Base-by-base conservation (phyloP, 2,797 vertebrate species). In the Syngnathus rostellatus region DNA sequence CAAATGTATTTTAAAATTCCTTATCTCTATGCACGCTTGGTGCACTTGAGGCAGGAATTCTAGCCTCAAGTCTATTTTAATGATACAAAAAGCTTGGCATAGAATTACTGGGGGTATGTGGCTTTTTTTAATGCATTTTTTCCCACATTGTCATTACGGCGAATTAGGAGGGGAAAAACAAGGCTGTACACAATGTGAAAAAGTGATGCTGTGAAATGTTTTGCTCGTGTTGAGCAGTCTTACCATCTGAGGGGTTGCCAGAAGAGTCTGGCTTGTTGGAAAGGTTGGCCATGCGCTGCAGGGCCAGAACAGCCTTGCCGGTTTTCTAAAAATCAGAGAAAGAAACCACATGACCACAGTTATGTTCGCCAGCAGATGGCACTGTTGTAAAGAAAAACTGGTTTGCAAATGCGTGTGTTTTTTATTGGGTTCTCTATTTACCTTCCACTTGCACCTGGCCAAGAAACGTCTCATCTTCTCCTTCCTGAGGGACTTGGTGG, bases 371-470 rank as follows among this genome's bases (percentile, higher is more conserved):
- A 58, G 31, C 16, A 38, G 55, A 58, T 58, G 25, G 55, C 6
- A 1, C 16, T 37, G 7, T 58, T 16, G 14, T 37, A 17, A 16
- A 55, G 31, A 31, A 37, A 53, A 23, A n/a, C 51, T 21, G 3
- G 8, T 53, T 55, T 43, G 11, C 11, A 43, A 11, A 43, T 43
- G 31, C 12, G 12, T 46, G 45, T 3, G 45, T 46, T 51, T 50
- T 51, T 51, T 3, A 2, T 10, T 4, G 2, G 11, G 10, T 14
- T 5, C 25, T 8, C 1, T 9, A 5, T 25, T 41, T 83, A 95
- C 94, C 93, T 91, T 93, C 94, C 94, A 96, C 76, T 94, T 93
- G 62, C 81, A 86, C 23, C 77, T 90, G 0, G 90, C 90, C 75
- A 96, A 85, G 72, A 93, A 95, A 59, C 68, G 89, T 66, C 75